Evolutionary conservation across 2,113 vertebrate species (phyloP).

Genomic region (Forbesichthys agassizii): DNA sequence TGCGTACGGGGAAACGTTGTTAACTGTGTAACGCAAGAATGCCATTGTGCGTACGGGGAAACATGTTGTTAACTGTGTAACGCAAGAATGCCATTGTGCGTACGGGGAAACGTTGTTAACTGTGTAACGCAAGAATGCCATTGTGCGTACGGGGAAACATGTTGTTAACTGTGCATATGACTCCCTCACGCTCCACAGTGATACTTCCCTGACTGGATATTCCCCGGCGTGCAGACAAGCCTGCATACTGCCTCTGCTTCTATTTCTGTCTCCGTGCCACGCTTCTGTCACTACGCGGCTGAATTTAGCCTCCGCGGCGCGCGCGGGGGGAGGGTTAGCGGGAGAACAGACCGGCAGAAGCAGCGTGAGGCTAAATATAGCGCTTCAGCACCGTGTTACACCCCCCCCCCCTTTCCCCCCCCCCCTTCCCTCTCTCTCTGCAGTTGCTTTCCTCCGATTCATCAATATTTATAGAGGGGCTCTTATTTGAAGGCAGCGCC

Average conservation of each 20-base stretch:
- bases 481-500: constrained; percentile 60
- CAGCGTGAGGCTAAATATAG: constrained; percentile 66
- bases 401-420: background rate
- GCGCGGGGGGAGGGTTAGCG: background rate
- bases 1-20: background rate
- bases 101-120: background rate
- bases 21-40: background rate
- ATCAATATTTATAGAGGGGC: constrained; percentile 68
- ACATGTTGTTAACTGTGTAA: background rate
- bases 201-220: constrained; percentile 28
- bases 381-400: constrained; percentile 17
- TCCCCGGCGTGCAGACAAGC: constrained; percentile 15
- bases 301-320: constrained; percentile 55
- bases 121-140: too few relatives aligned
- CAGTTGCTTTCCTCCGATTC: constrained; percentile 60
- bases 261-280: constrained; percentile 41
- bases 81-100: background rate
- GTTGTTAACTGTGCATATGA: constrained; percentile 16
- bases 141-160: background rate
- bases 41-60: background rate
- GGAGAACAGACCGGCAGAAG: constrained; percentile 33
- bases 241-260: constrained; percentile 16
- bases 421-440: constrained; percentile 21
- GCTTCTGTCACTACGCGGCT: constrained; percentile 46
- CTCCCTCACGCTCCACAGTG: constrained; percentile 15